Evolutionary conservation across 92 coral and sea anemone genomes (phyloP).

Genomic region (Umimayanthus chanpuru): DNA sequence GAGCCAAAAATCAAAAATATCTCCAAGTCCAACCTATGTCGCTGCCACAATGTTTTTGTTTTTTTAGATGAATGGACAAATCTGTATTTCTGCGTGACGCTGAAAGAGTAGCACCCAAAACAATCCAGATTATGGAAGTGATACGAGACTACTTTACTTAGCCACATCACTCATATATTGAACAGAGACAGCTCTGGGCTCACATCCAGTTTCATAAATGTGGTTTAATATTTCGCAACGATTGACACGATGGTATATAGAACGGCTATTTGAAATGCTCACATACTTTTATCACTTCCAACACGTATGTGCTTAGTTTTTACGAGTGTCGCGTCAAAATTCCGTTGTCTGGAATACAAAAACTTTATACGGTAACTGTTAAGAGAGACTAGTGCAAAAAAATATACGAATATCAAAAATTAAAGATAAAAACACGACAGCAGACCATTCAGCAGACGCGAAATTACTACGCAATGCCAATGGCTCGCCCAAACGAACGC

Average conservation of each 20-base stretch:
- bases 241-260: slow-evolving; percentile 38
- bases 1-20: slow-evolving; percentile 29
- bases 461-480: slow-evolving; percentile 53
- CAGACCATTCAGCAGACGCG: slow-evolving; percentile 73
- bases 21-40: background rate
- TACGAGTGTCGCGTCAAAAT: background rate
- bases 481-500: slow-evolving; percentile 43
- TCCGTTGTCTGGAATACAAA: slow-evolving; percentile 33
- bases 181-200: slow-evolving; percentile 48
- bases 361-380: slow-evolving; percentile 66
- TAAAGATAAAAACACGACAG: slow-evolving; percentile 72
- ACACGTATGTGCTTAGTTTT: background rate
- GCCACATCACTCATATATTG: slow-evolving; percentile 37
- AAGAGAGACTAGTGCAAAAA: slow-evolving; percentile 68
- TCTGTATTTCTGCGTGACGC: slow-evolving; percentile 41
- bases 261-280: slow-evolving; percentile 31
- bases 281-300: slow-evolving; percentile 35
- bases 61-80: slow-evolving; percentile 2
- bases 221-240: slow-evolving; percentile 52
- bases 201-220: slow-evolving; percentile 38
- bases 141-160: slow-evolving; percentile 13
- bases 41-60: slow-evolving; percentile 15
- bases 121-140: slow-evolving; percentile 44
- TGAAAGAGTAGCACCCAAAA: slow-evolving; percentile 30
- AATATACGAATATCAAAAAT: slow-evolving; percentile 87